Conservation (phyloP, 1,140 invertebrate genomes). For the Cardiocondyla obscurior region DNA sequence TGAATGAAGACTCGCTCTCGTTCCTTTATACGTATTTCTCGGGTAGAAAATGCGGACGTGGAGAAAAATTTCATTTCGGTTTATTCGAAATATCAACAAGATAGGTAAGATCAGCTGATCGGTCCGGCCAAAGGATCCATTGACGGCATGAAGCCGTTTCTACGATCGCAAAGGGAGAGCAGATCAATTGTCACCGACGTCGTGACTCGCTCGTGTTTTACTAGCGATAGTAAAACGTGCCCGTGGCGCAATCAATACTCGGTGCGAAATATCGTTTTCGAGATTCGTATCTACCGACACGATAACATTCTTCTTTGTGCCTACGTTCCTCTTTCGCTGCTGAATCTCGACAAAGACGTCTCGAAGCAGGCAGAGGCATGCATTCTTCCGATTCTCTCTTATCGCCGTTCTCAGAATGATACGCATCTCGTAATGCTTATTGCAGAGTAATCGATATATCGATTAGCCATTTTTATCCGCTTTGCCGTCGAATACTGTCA, state of each 20-base stretch:
- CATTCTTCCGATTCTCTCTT: conserved; percentile 12
- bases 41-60: not conserved
- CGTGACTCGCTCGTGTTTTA: conserved; percentile 74
- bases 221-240: conserved; percentile 74
- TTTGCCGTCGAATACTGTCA: not conserved
- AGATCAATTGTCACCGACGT: conserved; percentile 75
- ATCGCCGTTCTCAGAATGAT: conserved; percentile 46
- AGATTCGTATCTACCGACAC: conserved; percentile 69
- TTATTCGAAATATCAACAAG: conserved; percentile 57
- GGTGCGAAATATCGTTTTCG: conserved; percentile 67
- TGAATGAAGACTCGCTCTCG: not conserved
- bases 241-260: conserved; percentile 70
- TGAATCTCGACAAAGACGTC: conserved; percentile 53
- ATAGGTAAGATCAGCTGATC: conserved; percentile 12
- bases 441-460: conserved; percentile 42
- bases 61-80: not conserved
- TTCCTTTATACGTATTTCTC: not conserved
- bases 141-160: conserved; percentile 38
- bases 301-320: conserved; percentile 62
- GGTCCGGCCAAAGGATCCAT: conserved; percentile 56
- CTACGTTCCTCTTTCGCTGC: conserved; percentile 17
- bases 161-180: conserved; percentile 55
- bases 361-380: not conserved
- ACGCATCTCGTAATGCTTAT: conserved; percentile 43
- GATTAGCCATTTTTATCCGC: conserved; percentile 21